Evolutionary conservation across 1,140 invertebrate species (phyloP).

Genomic region (Meloidogyne floridensis): DNA sequence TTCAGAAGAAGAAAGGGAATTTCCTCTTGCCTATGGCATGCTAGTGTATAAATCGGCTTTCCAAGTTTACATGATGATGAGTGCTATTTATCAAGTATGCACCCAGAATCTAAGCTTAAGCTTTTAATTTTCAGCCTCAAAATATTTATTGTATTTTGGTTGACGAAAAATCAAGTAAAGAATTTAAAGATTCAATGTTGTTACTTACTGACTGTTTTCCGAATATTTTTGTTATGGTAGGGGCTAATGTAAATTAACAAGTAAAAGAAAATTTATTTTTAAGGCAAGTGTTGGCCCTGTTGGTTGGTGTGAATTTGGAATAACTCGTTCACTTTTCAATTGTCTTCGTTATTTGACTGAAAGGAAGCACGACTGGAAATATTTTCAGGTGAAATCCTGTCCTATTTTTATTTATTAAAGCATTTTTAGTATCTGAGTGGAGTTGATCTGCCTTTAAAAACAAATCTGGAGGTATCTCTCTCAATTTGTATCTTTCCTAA

Average conservation of each 20-base stretch:
- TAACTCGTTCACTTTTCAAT: constrained; percentile 48
- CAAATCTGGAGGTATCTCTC: constrained; percentile 48
- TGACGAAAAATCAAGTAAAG: constrained; percentile 40
- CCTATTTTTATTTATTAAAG: background rate
- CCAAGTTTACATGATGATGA: constrained; percentile 45
- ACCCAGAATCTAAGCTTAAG: too few species aligned
- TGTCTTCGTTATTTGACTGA: constrained; percentile 52
- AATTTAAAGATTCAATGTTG: constrained; percentile 52
- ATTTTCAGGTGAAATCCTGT: constrained; percentile 39
- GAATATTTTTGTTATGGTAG: constrained; percentile 57
- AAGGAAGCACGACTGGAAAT: constrained; percentile 50
- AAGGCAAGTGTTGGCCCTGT: background rate
- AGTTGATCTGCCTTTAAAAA: constrained; percentile 56
- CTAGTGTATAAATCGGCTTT: constrained; percentile 44
- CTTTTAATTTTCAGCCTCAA: constrained; percentile 47
- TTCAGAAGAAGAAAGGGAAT: constrained; percentile 37
- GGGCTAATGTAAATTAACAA: background rate
- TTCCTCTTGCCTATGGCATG: constrained; percentile 45
- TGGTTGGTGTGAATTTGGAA: constrained; percentile 40
- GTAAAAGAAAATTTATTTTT: background rate
- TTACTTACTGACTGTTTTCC: constrained; percentile 50
- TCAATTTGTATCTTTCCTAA: background rate
- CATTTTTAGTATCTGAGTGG: constrained; percentile 48
- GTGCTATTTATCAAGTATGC: constrained; percentile 43
- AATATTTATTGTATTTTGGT: constrained; percentile 58